phyloP scores from a whole-genome alignment of 1,140 invertebrate genomes.

The Pteromalus puparum region DNA sequence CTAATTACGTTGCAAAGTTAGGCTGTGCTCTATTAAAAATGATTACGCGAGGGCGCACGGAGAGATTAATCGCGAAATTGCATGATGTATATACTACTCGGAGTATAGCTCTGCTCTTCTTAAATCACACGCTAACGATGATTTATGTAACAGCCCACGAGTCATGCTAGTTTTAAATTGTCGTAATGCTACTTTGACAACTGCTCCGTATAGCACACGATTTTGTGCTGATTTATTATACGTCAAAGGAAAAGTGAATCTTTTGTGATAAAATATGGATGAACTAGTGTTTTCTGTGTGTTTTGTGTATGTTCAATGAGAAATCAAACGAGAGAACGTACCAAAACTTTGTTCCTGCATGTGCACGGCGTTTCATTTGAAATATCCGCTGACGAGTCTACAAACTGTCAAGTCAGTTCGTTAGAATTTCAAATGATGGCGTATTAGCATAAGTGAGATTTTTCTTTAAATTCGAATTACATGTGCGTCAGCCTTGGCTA shows the following conservation, averaged over 20 bases:
- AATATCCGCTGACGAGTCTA: not conserved
- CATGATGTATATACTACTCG: not conserved
- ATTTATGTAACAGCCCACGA: not conserved
- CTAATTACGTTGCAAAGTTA: slow-evolving; percentile 6
- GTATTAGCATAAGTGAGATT: not conserved
- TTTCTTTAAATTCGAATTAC: not conserved
- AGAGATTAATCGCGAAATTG: slow-evolving; percentile 16
- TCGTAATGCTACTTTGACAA: not conserved
- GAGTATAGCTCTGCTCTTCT: not conserved
- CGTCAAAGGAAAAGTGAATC: no score
- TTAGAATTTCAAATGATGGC: not conserved
- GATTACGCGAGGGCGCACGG: not conserved
- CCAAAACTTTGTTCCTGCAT: not conserved
- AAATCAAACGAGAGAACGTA: not conserved
- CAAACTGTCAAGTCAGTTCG: not conserved
- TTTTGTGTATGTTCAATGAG: not conserved
- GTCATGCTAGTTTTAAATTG: not conserved
- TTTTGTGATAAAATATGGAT: no score
- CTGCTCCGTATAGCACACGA: not conserved
- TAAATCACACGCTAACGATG: not conserved
- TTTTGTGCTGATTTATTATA: no score
- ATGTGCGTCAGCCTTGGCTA: no score
- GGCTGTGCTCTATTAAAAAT: not conserved
- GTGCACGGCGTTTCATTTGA: not conserved
- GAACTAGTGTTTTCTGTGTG: not conserved